Evolutionary conservation across 2,797 vertebrate genomes (phyloP).

Genomic region (Sternotherus odoratus): DNA sequence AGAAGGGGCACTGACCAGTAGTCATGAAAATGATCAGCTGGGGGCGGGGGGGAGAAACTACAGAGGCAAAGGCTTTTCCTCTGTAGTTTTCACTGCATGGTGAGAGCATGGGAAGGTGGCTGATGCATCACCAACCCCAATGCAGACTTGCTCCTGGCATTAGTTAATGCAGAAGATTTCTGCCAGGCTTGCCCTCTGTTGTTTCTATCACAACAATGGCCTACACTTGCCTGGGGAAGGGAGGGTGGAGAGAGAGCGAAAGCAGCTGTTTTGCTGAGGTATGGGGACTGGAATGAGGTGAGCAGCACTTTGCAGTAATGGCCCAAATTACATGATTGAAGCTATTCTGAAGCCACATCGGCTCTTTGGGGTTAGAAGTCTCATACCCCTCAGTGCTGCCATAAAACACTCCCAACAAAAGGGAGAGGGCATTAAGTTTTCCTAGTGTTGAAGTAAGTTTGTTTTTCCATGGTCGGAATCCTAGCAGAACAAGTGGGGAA

Average conservation of each 20-base stretch:
- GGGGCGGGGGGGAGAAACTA: not conserved
- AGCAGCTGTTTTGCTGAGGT: not conserved
- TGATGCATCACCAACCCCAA: no score
- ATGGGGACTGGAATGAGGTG: not conserved
- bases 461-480: not conserved
- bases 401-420: not conserved
- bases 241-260: not conserved
- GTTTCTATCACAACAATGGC: not conserved
- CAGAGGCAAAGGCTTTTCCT: conserved; percentile 58
- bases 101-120: conserved; percentile 30
- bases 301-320: not conserved
- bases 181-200: not conserved
- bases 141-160: not conserved
- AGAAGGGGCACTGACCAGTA: conserved; percentile 21
- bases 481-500: not conserved
- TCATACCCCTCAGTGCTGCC: not conserved
- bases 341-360: not conserved
- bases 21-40: not conserved
- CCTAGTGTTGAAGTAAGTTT: not conserved
- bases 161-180: not conserved
- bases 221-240: not conserved
- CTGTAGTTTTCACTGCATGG: not conserved
- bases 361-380: not conserved
- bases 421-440: not conserved
- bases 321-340: not conserved